Percentiles rank a stretch among this genome's conserved stretches.
Evolutionary conservation across 2,888 invertebrate species (phyloP).

Genomic region (Orthosia gothica): DNA sequence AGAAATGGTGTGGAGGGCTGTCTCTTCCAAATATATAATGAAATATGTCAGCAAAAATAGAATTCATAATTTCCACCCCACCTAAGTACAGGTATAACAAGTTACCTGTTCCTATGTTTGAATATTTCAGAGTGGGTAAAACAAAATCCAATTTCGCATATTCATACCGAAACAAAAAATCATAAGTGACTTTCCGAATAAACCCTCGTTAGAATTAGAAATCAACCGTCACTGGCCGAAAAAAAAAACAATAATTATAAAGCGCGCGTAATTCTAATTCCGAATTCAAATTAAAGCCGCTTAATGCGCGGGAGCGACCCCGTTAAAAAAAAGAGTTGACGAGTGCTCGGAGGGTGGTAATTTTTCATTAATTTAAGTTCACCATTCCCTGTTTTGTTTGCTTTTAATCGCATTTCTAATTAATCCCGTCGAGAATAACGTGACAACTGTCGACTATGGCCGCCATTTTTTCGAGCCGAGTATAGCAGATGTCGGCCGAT

Average conservation of each 20-base stretch:
- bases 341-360: slow-evolving; percentile 91
- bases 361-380: slow-evolving; percentile 92
- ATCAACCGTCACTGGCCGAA: slow-evolving; percentile 86
- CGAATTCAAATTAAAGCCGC: slow-evolving; percentile 92
- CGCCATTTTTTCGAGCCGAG: slow-evolving; percentile 89
- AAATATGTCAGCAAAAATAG: slow-evolving; percentile 20
- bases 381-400: slow-evolving; percentile 92
- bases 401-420: slow-evolving; percentile 92
- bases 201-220: slow-evolving; percentile 88
- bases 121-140: slow-evolving; percentile 56
- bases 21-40: slow-evolving; percentile 19
- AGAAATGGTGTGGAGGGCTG: slow-evolving; percentile 10
- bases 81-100: slow-evolving; percentile 19
- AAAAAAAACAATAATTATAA: slow-evolving; percentile 91
- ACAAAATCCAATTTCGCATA: slow-evolving; percentile 64
- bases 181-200: slow-evolving; percentile 76
- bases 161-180: slow-evolving; percentile 66
- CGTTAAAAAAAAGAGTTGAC: slow-evolving; percentile 91
- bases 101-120: slow-evolving; percentile 52
- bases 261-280: slow-evolving; percentile 92
- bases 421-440: slow-evolving; percentile 92
- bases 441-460: slow-evolving; percentile 91
- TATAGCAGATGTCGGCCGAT: slow-evolving; percentile 91
- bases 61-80: slow-evolving; percentile 39
- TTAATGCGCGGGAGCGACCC: slow-evolving; percentile 92